Evolutionary conservation across 1,140 invertebrate genomes (phyloP), one percentile per base, ranked within the genome.

Genomic region (Gonioctena quinquepunctata): DNA sequence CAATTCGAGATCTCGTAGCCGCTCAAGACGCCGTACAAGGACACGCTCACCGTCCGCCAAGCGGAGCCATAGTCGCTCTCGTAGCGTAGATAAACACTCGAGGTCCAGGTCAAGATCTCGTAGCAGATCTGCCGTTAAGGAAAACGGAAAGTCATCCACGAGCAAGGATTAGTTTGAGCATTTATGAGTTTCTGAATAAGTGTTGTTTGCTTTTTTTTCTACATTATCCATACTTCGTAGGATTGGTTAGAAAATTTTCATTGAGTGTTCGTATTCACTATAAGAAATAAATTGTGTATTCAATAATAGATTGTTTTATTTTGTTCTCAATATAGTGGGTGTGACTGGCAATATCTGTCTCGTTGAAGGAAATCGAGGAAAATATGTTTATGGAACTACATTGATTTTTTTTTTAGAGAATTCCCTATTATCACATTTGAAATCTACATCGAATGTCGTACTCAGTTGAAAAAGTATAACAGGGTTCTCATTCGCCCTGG

Each of bases 1-100:
- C 70, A 79, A 80, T 52, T 81, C 82, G 7, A 76, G 83, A 52
- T 83, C 83, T 2, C 71, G 82, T 3, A 81, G 81, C 42, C 75
- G 81, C 48, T 82, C 81, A n/a, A 78, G 80, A 25, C 79, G 80
- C 23, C 81, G 81, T 66, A 79, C 79, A 8, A 71, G 77, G 25
- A 81, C 81, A n/a, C 72, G 78, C 54, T 42, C 33, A 13, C 33
- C 33, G 8, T 84, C 79, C 16, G 73, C 67, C 1, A 79, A 80
- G 16, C 75, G 73, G 27, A 81, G 79, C 67, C 75, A 79, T n/a
- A 80, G 79, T 60, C 76, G 80, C n/a, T 80, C 80, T 16, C 76
- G 73, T 2, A 73, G 71, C 33, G 63, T 75, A 18, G 74, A 78
- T 27, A 73, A 76, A 13, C 76, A 74, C 7, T 81, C 80, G 7